A percentile compares a stretch with the other conserved stretches of the same genome.
Evolutionary conservation across 2,888 invertebrate genomes (phyloP).

Genomic region (Meliscaeva auricollis): DNA sequence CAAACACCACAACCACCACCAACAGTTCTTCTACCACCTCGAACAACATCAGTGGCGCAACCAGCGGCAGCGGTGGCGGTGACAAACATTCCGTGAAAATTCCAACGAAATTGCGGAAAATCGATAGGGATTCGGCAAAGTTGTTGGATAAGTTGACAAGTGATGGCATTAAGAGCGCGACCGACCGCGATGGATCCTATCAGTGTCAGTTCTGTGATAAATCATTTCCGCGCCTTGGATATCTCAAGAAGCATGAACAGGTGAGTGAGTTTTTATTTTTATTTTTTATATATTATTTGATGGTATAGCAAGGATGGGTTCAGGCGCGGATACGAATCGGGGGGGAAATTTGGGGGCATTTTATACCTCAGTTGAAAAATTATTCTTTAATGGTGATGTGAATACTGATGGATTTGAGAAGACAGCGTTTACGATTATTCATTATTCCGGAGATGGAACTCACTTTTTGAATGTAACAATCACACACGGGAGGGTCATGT

Average conservation of each 20-base stretch:
- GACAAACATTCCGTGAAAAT: constrained; percentile 81
- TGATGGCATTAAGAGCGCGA: constrained; percentile 82
- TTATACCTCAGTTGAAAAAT: neutral
- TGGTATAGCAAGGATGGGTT: neutral
- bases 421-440: too few species aligned
- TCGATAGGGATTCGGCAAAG: constrained; percentile 85
- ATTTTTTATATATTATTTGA: neutral
- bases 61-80: constrained; percentile 78
- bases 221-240: constrained; percentile 93
- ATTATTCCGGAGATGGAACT: too few species aligned
- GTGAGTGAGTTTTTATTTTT: constrained; percentile 84
- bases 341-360: neutral
- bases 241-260: constrained; percentile 96
- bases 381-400: too few species aligned
- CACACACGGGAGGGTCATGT: too few species aligned
- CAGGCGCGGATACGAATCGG: neutral
- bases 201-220: constrained; percentile 96
- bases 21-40: constrained; percentile 59
- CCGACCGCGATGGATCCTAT: constrained; percentile 89
- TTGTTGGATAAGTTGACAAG: constrained; percentile 83
- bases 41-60: constrained; percentile 78
- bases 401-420: too few species aligned
- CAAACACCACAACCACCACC: constrained; percentile 60
- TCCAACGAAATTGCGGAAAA: constrained; percentile 83
- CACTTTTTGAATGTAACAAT: too few species aligned